These are phyloP conservation scores for Mystacides longicornis DNA, from an alignment of 2,888 invertebrate genomes.

Conservation along the genomic window DNA sequence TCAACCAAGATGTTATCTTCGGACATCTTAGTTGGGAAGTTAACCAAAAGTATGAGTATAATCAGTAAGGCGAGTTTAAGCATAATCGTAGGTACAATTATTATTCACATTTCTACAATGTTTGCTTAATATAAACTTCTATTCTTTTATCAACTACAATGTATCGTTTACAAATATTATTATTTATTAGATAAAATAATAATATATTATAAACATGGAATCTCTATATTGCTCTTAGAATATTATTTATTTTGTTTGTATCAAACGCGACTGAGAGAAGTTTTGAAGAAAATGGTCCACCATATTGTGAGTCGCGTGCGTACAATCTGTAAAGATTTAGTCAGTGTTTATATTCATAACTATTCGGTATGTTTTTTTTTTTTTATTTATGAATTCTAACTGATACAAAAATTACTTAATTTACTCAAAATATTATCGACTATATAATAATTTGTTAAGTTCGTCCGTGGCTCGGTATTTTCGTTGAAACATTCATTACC, in stretches of 20 bases:
- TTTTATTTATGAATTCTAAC: background rate
- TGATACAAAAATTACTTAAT: too few relatives aligned
- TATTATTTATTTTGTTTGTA: background rate
- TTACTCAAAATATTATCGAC: too few relatives aligned
- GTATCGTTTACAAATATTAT: too few relatives aligned
- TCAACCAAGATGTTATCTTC: constrained; percentile 41
- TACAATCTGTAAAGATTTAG: background rate
- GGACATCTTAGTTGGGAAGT: constrained; percentile 41
- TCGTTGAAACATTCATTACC: too few relatives aligned
- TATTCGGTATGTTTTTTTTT: background rate
- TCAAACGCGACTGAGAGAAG: background rate
- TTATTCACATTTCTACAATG: too few relatives aligned
- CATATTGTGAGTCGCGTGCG: background rate
- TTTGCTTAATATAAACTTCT: too few relatives aligned
- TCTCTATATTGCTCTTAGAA: too few relatives aligned
- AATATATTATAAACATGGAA: too few relatives aligned
- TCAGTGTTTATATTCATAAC: background rate
- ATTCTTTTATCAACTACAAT: too few relatives aligned
- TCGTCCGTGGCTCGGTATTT: too few relatives aligned
- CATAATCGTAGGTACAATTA: background rate
- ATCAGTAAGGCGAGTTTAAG: constrained; percentile 40
- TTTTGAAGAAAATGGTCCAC: background rate
- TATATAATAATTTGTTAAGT: too few relatives aligned
- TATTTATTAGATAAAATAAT: too few relatives aligned
- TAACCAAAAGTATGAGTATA: constrained; percentile 43